Evolutionary conservation across 2,113 vertebrate genomes (phyloP), one percentile per base, ranked within the genome.

Genomic region (Dasyornis broadbenti): DNA sequence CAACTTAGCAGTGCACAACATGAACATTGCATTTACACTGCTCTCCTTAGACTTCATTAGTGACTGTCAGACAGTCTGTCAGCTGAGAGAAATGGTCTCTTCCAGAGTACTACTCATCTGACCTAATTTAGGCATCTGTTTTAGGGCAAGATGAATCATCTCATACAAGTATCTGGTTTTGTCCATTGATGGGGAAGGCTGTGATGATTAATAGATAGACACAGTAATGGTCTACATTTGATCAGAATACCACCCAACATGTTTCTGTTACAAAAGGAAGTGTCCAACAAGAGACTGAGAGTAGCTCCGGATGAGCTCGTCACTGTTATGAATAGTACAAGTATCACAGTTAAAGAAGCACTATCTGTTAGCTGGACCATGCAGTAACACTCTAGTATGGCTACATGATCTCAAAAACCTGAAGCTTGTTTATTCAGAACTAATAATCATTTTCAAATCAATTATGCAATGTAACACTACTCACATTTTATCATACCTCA

Each of bases 351-450:
- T 79, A 49, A 89, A 80, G 47, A 49, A 76, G 18, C 8, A 49
- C 7, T 39, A 15, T 27, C 20, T 52, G 2, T 30, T 39, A 73
- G 27, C 7, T 81, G 31, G 12, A 92, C 12, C 37, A 27, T 18
- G 4, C 3, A 77, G 4, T 18, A 39, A n/a, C 1, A 2, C 5
- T 54, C 27, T 31, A 70, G 49, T 5, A 8, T 6, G 1, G 5
- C 8, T 53, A 76, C 37, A 37, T 59, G 44, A 37, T 31, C n/a
- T 57, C 39, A 33, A 54, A 80, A 69, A 45, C 8, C 7, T 64
- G 45, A 84, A 72, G 8, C 1, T 40, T 68, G 1, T 47, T 81
- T 21, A 47, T 47, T 61, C 4, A 3, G 23, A 60, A n/a, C 12
- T 52, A 44, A 63, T 20, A 35, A 49, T n/a, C 35, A 30, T 83